phyloP scores from a whole-genome alignment of 1,140 invertebrate genomes.

The Euura lappo region DNA sequence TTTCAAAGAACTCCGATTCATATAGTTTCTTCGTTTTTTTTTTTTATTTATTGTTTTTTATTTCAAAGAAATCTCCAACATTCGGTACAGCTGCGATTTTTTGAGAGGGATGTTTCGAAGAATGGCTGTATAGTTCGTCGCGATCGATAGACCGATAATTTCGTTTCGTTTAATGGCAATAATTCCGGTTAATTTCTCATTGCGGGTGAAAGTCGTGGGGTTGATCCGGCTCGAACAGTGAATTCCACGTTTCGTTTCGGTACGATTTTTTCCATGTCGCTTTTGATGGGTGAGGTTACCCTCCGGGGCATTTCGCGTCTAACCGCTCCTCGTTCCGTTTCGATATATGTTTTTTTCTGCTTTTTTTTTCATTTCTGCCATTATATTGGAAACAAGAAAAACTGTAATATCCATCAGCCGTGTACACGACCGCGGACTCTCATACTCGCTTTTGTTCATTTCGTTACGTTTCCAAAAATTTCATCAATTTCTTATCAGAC shows the following conservation, averaged over 20 bases:
- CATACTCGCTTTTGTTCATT: background rate
- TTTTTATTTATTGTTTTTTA: too few relatives aligned
- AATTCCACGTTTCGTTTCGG: background rate
- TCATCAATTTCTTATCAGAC: background rate
- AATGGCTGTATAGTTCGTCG: too few relatives aligned
- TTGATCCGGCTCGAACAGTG: too few relatives aligned
- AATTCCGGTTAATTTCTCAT: too few relatives aligned
- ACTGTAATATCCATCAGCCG: background rate
- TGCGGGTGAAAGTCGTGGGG: too few relatives aligned
- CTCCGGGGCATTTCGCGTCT: background rate
- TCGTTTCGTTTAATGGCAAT: too few relatives aligned
- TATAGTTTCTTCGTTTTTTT: too few relatives aligned
- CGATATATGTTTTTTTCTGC: background rate
- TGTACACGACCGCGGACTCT: background rate
- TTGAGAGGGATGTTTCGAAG: too few relatives aligned
- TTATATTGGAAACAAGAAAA: background rate
- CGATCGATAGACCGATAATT: too few relatives aligned
- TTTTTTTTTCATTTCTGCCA: background rate
- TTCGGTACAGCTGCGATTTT: too few relatives aligned
- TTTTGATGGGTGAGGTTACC: background rate
- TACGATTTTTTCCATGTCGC: background rate
- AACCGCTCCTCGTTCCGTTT: background rate
- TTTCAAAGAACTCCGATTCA: too few relatives aligned
- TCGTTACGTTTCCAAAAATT: background rate
- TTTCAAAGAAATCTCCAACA: too few relatives aligned